Evolutionary conservation across 2,888 invertebrate species (phyloP).

Genomic region (Platycnemis pennipes): DNA sequence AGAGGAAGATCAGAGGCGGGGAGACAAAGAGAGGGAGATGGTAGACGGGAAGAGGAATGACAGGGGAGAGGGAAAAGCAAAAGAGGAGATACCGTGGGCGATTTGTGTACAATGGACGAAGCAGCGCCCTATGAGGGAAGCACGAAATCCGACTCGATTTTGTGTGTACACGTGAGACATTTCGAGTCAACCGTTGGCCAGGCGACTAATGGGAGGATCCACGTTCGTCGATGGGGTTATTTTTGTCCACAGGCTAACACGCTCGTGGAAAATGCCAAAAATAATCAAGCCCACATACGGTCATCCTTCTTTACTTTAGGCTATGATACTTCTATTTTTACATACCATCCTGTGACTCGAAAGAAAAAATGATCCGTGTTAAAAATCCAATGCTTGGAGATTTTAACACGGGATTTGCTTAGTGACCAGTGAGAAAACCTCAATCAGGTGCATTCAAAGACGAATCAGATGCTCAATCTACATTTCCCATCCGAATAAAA

Average conservation of each 20-base stretch:
- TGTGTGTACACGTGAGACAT: neutral
- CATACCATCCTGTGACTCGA: too few relatives aligned
- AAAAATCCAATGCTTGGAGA: too few relatives aligned
- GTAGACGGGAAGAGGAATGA: neutral
- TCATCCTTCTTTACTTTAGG: too few relatives aligned
- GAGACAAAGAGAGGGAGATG: neutral
- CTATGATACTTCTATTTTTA: too few relatives aligned
- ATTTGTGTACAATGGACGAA: conserved; percentile 24
- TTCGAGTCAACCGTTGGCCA: neutral
- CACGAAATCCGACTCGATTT: conserved; percentile 6
- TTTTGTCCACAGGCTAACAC: neutral
- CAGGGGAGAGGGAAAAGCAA: neutral
- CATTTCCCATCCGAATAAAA: too few relatives aligned
- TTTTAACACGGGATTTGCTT: too few relatives aligned
- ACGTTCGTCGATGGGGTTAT: conserved; percentile 6
- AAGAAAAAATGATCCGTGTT: too few relatives aligned
- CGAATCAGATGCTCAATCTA: too few relatives aligned
- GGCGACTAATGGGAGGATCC: conserved; percentile 9
- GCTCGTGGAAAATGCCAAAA: neutral
- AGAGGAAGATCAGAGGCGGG: neutral
- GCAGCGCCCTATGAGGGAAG: neutral
- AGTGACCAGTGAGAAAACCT: too few relatives aligned
- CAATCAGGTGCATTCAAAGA: too few relatives aligned
- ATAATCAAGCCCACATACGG: neutral
- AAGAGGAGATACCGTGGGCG: neutral